Conservation (phyloP, 2,113 vertebrate species). For the Penelope pileata region DNA sequence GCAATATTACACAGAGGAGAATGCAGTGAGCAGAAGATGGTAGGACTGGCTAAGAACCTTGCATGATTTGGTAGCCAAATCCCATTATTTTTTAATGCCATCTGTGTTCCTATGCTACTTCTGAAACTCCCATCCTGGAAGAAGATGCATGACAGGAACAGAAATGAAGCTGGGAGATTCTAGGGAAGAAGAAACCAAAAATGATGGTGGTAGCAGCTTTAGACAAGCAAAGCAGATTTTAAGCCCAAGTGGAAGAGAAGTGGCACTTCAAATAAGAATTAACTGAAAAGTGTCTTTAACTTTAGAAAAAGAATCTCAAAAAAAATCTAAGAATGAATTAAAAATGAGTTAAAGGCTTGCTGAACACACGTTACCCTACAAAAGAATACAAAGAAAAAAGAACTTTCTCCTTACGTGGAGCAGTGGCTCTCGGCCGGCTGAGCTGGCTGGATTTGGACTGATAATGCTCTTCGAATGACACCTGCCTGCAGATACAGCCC, state of each 20-base stretch:
- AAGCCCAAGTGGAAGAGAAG: background rate
- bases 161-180: background rate
- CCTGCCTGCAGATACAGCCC: background rate
- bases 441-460: conserved; percentile 4
- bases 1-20: background rate
- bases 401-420: background rate
- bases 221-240: background rate
- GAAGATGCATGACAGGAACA: background rate
- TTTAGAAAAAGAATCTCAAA: background rate
- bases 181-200: background rate
- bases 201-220: background rate
- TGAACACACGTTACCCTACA: background rate
- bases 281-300: background rate
- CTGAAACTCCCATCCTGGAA: background rate
- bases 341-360: background rate
- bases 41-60: background rate
- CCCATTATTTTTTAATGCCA: background rate
- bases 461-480: background rate
- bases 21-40: background rate
- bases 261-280: background rate
- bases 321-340: background rate
- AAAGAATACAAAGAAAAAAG: background rate
- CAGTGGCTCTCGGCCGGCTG: background rate
- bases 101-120: background rate
- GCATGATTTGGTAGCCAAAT: background rate